Evolutionary conservation across 2,113 vertebrate genomes (phyloP).

Genomic region (Lipophrys pholis): DNA sequence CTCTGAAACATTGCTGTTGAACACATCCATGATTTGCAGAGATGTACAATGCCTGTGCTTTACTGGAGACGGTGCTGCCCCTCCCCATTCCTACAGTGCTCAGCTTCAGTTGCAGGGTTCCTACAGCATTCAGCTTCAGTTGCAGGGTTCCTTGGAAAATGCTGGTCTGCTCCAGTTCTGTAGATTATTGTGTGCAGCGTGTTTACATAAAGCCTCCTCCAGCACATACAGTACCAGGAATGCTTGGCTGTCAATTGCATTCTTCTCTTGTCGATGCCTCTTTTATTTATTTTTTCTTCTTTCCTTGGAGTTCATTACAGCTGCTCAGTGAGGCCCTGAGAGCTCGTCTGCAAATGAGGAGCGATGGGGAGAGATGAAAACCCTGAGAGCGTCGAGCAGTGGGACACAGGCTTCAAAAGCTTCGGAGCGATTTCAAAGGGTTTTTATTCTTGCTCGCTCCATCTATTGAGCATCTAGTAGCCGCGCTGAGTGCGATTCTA

Average conservation of each 20-base stretch:
- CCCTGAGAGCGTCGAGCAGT: slow-evolving; percentile 56
- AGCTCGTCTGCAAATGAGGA: slow-evolving; percentile 61
- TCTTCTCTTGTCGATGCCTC: slow-evolving; percentile 26
- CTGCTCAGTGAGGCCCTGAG: slow-evolving; percentile 45
- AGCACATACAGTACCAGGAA: slow-evolving; percentile 1
- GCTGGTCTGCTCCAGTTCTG: not conserved
- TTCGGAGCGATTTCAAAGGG: slow-evolving; percentile 65
- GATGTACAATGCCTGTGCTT: too few relatives aligned
- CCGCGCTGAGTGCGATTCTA: slow-evolving; percentile 26
- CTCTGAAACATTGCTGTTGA: too few relatives aligned
- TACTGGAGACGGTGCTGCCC: too few relatives aligned
- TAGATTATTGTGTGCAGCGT: not conserved
- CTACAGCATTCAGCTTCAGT: not conserved
- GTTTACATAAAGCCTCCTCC: slow-evolving; percentile 29
- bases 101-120: not conserved
- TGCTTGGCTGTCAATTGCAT: slow-evolving; percentile 27
- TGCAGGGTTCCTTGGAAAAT: not conserved
- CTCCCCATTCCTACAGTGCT: too few relatives aligned
- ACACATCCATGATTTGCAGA: too few relatives aligned
- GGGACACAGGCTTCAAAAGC: slow-evolving; percentile 71
- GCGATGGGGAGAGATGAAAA: slow-evolving; percentile 69
- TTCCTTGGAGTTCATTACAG: slow-evolving; percentile 61
- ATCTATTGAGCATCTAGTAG: slow-evolving; percentile 26
- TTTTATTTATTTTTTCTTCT: not conserved
- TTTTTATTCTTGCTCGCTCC: slow-evolving; percentile 46